phyloP scores from a whole-genome alignment of 2,797 vertebrate genomes.

The Pogonophryne albipinna region DNA sequence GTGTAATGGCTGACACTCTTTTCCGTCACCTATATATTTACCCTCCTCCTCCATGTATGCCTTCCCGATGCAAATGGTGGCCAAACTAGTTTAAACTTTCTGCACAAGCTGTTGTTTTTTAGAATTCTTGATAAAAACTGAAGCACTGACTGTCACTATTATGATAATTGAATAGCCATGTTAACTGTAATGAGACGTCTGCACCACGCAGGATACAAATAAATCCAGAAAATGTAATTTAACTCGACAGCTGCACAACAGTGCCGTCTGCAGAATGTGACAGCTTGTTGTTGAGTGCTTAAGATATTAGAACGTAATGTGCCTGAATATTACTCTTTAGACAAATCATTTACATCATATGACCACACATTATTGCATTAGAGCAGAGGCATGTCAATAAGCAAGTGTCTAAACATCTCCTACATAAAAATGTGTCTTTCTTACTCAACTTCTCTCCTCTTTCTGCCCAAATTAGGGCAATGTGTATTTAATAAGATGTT shows the following conservation, averaged over 20 bases:
- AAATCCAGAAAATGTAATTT: neutral
- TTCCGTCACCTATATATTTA: neutral
- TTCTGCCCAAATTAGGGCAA: conserved; percentile 1
- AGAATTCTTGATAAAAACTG: neutral
- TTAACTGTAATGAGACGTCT: conserved; percentile 4
- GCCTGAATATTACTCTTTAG: neutral
- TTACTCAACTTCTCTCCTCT: neutral
- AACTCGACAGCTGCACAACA: conserved; percentile 5
- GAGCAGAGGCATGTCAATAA: neutral
- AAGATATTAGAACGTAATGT: conserved; percentile 4
- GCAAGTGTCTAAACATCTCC: neutral
- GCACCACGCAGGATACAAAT: neutral
- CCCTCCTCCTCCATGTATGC: neutral
- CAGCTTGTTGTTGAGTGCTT: neutral
- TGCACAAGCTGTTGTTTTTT: neutral
- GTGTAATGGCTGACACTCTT: neutral
- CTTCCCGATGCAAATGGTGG: neutral
- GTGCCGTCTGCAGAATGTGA: neutral
- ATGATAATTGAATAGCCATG: neutral
- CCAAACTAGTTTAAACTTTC: neutral
- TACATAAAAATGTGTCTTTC: neutral
- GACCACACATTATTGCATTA: neutral
- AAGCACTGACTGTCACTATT: neutral
- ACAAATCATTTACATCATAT: neutral
- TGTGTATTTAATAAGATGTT: neutral